Conservation (phyloP, 2,888 invertebrate genomes). For the Sylvicola cinctus region DNA sequence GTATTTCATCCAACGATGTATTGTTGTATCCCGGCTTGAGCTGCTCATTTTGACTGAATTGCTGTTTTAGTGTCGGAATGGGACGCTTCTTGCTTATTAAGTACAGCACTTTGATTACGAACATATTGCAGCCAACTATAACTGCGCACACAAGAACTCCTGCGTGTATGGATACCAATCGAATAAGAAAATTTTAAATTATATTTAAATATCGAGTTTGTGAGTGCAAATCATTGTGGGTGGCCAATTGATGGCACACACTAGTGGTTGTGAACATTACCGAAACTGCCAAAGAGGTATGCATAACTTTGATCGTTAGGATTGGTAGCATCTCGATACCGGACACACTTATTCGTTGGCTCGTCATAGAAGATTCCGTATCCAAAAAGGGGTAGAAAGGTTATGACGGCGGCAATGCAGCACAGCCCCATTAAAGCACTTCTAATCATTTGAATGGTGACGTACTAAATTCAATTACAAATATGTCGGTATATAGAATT, state of each 20-base stretch:
- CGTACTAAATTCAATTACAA: slow-evolving; percentile 32
- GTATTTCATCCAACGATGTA: slow-evolving; percentile 51
- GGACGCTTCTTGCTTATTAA: neutral
- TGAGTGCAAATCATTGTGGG: neutral
- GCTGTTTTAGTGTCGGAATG: too few species aligned
- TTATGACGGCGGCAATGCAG: slow-evolving; percentile 44
- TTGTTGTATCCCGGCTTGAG: slow-evolving; percentile 5
- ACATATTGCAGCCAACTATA: slow-evolving; percentile 65
- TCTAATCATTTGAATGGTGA: slow-evolving; percentile 57
- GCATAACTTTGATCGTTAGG: slow-evolving; percentile 50
- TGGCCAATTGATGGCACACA: too few species aligned
- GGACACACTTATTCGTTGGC: slow-evolving; percentile 31
- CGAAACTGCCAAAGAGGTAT: slow-evolving; percentile 51
- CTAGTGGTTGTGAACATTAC: too few species aligned
- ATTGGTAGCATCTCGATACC: slow-evolving; percentile 49
- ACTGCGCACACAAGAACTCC: slow-evolving; percentile 50
- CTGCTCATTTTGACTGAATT: too few species aligned
- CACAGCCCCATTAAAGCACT: slow-evolving; percentile 47
- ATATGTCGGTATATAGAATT: neutral
- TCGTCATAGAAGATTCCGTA: slow-evolving; percentile 50
- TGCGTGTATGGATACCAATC: slow-evolving; percentile 16
- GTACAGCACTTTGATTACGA: slow-evolving; percentile 53
- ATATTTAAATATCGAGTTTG: too few species aligned
- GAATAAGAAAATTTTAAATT: neutral
- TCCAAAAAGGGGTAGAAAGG: slow-evolving; percentile 53